Evolutionary conservation across 2,113 vertebrate genomes (phyloP).

Genomic region (Entosphenus tridentatus): DNA sequence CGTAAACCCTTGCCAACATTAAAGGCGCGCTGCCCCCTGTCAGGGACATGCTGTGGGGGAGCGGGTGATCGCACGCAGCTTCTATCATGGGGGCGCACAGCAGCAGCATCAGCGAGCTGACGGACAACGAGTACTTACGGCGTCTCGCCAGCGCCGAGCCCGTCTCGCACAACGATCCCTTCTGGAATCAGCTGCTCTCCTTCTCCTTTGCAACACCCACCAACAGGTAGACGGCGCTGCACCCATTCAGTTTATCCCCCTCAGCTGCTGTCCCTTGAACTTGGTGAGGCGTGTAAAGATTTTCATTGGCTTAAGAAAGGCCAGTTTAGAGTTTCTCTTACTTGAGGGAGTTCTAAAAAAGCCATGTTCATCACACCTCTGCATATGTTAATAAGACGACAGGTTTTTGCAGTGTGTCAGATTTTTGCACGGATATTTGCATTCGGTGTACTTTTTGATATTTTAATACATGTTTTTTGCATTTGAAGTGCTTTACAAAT

Average conservation of each 20-base stretch:
- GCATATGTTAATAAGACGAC: too few species aligned
- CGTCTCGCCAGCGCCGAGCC: constrained; percentile 51
- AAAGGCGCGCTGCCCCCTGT: too few species aligned
- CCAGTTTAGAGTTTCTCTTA: constrained; percentile 15
- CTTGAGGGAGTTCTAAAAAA: constrained; percentile 13
- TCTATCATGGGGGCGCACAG: constrained; percentile 62
- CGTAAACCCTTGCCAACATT: too few species aligned
- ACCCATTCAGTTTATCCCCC: too few species aligned
- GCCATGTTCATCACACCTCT: not conserved
- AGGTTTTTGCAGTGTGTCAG: too few species aligned
- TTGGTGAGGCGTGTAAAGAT: constrained; percentile 10
- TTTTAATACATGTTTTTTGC: too few species aligned
- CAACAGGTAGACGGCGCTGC: constrained; percentile 34
- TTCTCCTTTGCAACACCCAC: constrained; percentile 76
- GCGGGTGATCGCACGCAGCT: too few species aligned
- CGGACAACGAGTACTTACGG: constrained; percentile 59
- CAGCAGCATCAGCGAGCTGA: constrained; percentile 65
- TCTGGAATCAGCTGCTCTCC: constrained; percentile 97
- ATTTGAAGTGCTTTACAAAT: too few species aligned
- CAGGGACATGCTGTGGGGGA: too few species aligned
- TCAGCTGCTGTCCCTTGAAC: too few species aligned
- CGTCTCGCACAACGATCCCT: constrained; percentile 77
- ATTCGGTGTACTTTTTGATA: too few species aligned
- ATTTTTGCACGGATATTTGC: too few species aligned
- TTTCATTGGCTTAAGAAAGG: constrained; percentile 10